These are phyloP conservation scores for Rattus norvegicus DNA, from an alignment of 2,113 vertebrate genomes.

Conservation along the genomic window DNA sequence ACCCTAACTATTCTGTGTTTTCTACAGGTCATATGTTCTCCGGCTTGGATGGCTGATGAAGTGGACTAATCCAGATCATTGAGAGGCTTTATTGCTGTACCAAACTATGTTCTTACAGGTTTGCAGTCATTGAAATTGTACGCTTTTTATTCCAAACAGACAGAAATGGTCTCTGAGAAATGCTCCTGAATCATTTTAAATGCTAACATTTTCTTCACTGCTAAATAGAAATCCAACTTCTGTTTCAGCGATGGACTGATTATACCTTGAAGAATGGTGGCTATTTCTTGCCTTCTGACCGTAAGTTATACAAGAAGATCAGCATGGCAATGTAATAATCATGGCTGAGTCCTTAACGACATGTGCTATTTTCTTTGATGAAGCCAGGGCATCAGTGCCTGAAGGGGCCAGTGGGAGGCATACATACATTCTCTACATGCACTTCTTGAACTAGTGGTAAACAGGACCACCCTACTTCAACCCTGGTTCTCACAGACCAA, in stretches of 20 bases:
- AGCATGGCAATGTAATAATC: neutral
- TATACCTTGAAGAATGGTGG: neutral
- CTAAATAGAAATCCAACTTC: neutral
- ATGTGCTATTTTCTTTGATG: neutral
- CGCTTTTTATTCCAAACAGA: neutral
- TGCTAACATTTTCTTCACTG: neutral
- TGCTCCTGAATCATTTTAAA: neutral
- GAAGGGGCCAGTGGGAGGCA: neutral
- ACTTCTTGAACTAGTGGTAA: neutral
- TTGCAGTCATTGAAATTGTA: neutral
- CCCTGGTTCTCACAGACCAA: neutral
- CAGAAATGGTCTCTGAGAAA: neutral
- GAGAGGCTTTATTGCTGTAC: neutral
- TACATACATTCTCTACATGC: neutral
- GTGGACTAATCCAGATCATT: neutral
- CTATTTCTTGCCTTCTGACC: neutral
- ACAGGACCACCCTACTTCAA: neutral
- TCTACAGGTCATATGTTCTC: neutral
- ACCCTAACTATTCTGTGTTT: neutral
- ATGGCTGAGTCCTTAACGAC: neutral
- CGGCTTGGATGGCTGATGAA: neutral
- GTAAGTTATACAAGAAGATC: neutral
- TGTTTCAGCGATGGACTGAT: neutral
- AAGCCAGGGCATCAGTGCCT: neutral
- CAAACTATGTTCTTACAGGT: neutral